Evolutionary conservation across 2,888 invertebrate genomes (phyloP).

Genomic region (Piscicola geometra): DNA sequence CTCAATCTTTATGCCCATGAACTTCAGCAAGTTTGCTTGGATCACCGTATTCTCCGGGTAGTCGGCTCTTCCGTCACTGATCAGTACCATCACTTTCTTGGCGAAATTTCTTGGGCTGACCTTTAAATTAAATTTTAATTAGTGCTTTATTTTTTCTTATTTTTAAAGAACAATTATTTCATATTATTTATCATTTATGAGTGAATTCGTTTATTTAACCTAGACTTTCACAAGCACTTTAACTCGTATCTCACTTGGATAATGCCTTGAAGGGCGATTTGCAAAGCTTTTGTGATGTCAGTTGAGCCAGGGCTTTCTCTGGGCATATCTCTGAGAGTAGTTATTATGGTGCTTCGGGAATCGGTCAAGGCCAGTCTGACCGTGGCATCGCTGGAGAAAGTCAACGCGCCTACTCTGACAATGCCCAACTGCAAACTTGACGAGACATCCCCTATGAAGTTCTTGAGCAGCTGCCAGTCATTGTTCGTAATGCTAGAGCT

Average conservation of each 20-base stretch:
- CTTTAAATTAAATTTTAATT: not conserved
- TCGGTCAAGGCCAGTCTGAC: not conserved
- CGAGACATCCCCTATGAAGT: not conserved
- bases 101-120: not conserved
- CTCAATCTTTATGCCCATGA: conserved; percentile 1
- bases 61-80: not conserved
- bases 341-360: not conserved
- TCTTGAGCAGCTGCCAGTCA: conserved; percentile 10
- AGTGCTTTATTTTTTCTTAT: too few relatives aligned
- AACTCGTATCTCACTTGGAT: not conserved
- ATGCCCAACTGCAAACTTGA: not conserved
- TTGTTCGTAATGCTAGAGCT: conserved; percentile 12
- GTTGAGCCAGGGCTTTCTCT: not conserved
- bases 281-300: not conserved
- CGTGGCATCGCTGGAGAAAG: not conserved
- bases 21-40: not conserved
- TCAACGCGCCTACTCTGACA: conserved; percentile 1
- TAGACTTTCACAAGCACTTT: too few relatives aligned
- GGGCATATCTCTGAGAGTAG: not conserved
- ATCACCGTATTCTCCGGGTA: not conserved
- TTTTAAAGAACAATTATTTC: too few relatives aligned
- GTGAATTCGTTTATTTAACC: too few relatives aligned
- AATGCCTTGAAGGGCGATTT: not conserved
- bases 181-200: too few relatives aligned
- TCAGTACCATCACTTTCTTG: not conserved